Conservation (phyloP, 1,140 invertebrate species). For the Zaprionus taronus region DNA sequence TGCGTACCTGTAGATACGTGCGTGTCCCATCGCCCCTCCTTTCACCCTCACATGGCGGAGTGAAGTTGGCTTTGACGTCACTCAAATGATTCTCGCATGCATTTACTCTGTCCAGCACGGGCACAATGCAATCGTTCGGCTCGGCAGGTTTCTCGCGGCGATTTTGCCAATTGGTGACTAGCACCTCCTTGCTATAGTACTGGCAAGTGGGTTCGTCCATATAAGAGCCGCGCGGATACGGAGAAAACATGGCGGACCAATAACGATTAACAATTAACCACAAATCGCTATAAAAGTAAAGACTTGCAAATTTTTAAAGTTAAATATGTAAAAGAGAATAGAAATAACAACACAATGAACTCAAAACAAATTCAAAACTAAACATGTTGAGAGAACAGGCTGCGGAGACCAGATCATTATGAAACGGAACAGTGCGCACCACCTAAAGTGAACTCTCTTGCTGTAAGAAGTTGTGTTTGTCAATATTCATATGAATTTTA, state of each 20-base stretch:
- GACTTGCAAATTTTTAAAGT: conserved; percentile 10
- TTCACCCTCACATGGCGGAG: background rate
- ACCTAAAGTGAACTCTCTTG: background rate
- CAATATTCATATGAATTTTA: too few species aligned
- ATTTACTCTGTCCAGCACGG: conserved; percentile 16
- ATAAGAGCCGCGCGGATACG: conserved; percentile 22
- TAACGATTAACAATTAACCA: background rate
- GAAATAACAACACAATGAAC: background rate
- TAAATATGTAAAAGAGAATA: background rate
- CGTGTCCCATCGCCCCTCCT: background rate
- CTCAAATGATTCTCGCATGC: conserved; percentile 8
- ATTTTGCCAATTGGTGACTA: conserved; percentile 37
- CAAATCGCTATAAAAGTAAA: conserved; percentile 14
- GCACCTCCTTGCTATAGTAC: conserved; percentile 33
- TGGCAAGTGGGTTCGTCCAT: conserved; percentile 20
- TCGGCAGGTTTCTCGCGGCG: background rate
- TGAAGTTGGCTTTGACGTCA: conserved; percentile 3
- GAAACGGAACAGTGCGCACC: background rate
- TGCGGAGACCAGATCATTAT: background rate
- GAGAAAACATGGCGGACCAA: conserved; percentile 14
- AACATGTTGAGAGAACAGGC: background rate
- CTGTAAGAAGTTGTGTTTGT: too few species aligned
- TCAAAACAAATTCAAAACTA: background rate
- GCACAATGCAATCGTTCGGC: conserved; percentile 25
- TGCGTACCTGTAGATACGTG: background rate